Conservation (phyloP, 2,113 vertebrate species). For the Dunckerocampus dactyliophorus region DNA sequence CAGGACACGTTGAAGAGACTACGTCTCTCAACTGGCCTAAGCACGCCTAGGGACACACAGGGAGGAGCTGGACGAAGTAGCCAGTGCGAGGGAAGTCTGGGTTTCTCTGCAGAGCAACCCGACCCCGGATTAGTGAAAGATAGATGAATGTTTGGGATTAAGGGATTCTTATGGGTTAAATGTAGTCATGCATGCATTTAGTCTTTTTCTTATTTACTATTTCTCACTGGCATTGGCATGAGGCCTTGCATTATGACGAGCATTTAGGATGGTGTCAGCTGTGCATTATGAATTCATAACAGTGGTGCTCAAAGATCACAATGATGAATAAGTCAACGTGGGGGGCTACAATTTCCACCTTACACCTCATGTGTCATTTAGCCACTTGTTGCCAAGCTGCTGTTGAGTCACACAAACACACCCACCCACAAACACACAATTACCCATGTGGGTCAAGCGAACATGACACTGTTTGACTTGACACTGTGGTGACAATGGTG, state of each 20-base stretch:
- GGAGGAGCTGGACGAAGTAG: no score
- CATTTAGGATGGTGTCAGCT: constrained; percentile 30
- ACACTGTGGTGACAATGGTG: constrained; percentile 34
- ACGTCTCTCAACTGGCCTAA: no score
- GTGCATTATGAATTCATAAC: constrained; percentile 48
- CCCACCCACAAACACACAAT: constrained; percentile 6
- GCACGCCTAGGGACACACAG: no score
- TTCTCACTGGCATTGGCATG: not conserved
- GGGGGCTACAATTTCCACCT: constrained; percentile 47
- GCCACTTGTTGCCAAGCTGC: constrained; percentile 22
- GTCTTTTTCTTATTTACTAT: no score
- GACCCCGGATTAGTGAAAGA: no score
- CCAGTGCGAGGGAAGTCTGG: no score
- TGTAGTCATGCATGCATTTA: no score
- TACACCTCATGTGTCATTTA: constrained; percentile 48
- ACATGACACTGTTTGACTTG: constrained; percentile 40
- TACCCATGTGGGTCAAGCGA: constrained; percentile 24
- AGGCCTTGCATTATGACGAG: constrained; percentile 1
- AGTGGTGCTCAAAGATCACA: constrained; percentile 7
- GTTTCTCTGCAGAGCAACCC: no score
- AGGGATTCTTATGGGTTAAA: no score
- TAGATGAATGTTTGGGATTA: no score
- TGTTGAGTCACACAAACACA: not conserved
- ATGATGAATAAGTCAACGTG: constrained; percentile 14
- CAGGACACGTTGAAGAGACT: no score